These are phyloP conservation scores for Anguilla japonica DNA, from an alignment of 2,113 vertebrate genomes.

Conservation along the genomic window DNA sequence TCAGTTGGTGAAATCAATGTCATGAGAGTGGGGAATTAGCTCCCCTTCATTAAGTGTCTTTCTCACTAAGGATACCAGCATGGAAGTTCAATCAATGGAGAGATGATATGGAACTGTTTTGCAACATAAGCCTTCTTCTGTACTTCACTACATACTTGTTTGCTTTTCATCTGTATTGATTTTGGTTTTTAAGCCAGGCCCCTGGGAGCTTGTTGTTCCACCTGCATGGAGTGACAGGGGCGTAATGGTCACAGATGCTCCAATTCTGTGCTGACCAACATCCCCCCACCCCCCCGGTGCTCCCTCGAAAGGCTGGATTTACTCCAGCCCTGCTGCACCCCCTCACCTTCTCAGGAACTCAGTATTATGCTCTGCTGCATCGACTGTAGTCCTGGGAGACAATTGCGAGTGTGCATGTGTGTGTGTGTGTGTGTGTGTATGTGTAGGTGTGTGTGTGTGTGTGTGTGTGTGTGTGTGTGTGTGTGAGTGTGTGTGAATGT, in stretches of 20 bases:
- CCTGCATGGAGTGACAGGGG: not conserved
- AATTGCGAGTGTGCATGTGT: not conserved
- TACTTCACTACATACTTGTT: not conserved
- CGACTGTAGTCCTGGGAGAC: no score
- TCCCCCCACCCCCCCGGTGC: no score
- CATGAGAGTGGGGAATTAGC: not conserved
- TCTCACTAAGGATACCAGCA: not conserved
- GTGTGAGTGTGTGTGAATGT: conserved; percentile 17
- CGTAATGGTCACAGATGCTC: not conserved
- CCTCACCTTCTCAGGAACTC: no score
- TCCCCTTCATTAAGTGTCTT: not conserved
- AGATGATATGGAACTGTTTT: not conserved
- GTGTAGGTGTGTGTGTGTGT: not conserved
- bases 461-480: not conserved
- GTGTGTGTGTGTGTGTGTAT: not conserved
- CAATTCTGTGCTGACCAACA: not conserved
- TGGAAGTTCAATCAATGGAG: not conserved
- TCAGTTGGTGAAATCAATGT: not conserved
- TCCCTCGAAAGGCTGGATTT: no score
- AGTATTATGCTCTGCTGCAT: no score
- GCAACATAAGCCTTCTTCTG: not conserved
- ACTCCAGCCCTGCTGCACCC: no score
- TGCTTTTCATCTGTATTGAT: conserved; percentile 27
- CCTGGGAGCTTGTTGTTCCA: not conserved
- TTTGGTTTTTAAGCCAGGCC: conserved; percentile 15